Conservation (phyloP, 2,113 vertebrate genomes). For the Gambusia holbrooki region DNA sequence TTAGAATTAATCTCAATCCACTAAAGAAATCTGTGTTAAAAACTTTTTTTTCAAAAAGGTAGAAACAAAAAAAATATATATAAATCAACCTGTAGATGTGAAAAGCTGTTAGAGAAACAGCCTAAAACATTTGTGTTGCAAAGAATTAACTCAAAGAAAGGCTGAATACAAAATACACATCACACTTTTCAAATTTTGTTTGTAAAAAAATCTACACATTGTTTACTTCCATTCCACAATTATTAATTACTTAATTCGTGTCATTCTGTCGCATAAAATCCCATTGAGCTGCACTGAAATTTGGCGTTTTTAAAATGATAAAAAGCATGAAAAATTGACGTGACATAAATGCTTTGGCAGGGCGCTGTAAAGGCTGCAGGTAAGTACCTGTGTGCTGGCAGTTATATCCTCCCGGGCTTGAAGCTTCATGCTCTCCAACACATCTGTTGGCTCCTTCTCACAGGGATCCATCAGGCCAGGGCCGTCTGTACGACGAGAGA, state of each 20-base stretch:
- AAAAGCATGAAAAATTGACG: no score
- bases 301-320: no score
- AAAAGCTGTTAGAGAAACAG: background rate
- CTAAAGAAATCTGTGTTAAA: background rate
- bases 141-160: background rate
- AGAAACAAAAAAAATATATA: background rate
- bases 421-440: constrained; percentile 70
- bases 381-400: constrained; percentile 78
- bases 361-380: background rate
- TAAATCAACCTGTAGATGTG: background rate
- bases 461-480: constrained; percentile 85
- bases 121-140: background rate
- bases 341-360: background rate
- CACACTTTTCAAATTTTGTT: background rate
- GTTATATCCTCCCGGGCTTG: constrained; percentile 84
- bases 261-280: no score
- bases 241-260: no score
- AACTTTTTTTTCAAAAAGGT: background rate
- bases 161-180: background rate
- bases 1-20: background rate
- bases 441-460: constrained; percentile 81
- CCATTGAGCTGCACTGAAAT: no score
- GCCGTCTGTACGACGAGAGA: constrained; percentile 74
- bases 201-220: background rate
- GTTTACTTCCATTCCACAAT: background rate